These are phyloP conservation scores for Galleria mellonella DNA, from an alignment of 1,140 invertebrate genomes.

Conservation along the genomic window DNA sequence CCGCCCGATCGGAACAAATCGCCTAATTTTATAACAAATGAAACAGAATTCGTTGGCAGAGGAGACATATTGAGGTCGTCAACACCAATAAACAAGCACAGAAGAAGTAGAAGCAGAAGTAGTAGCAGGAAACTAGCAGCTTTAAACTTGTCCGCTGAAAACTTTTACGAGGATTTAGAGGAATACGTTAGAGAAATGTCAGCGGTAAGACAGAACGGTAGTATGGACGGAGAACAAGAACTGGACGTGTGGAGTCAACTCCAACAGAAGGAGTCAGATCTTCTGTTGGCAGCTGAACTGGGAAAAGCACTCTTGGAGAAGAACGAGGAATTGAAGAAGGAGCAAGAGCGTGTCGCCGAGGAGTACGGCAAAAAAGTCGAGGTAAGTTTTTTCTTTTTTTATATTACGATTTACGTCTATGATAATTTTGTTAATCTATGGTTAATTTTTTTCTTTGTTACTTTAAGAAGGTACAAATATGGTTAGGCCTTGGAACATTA, in stretches of 20 bases:
- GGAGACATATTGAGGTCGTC: conserved; percentile 27
- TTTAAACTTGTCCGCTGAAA: conserved; percentile 61
- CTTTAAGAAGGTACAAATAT: too few relatives aligned
- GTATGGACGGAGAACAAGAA: conserved; percentile 58
- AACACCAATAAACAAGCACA: conserved; percentile 25
- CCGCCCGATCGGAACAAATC: conserved; percentile 41
- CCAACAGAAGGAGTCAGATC: conserved; percentile 93
- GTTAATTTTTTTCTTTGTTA: too few relatives aligned
- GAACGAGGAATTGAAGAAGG: conserved; percentile 92
- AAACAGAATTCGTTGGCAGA: conserved; percentile 54
- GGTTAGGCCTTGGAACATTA: too few relatives aligned
- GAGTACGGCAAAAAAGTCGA: conserved; percentile 95
- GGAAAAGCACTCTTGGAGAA: conserved; percentile 96
- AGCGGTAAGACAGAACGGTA: conserved; percentile 44
- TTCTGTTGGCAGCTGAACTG: conserved; percentile 93
- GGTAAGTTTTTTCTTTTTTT: conserved; percentile 75
- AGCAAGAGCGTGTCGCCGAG: conserved; percentile 89
- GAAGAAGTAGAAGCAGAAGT: conserved; percentile 48
- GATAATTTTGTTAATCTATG: too few relatives aligned
- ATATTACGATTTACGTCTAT: too few relatives aligned
- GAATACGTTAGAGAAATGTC: conserved; percentile 77
- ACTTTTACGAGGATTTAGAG: conserved; percentile 74
- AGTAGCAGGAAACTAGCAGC: conserved; percentile 34
- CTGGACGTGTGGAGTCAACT: conserved; percentile 88
- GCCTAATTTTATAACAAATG: conserved; percentile 47